Conservation (phyloP, 2,888 invertebrate genomes). For the Lamproptera curius region DNA sequence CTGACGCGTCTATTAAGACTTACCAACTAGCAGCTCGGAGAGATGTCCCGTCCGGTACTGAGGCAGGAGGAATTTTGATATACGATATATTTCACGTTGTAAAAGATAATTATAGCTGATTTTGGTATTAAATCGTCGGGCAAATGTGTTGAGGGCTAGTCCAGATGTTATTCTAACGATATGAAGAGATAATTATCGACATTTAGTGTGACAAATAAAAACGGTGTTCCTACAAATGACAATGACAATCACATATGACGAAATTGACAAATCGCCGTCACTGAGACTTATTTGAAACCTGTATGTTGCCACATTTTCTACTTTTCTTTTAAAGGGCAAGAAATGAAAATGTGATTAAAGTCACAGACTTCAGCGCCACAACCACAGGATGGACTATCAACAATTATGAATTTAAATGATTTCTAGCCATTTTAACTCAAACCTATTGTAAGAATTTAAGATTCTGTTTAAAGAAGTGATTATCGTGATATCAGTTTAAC, state of each 20-base stretch:
- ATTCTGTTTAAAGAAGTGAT: too few relatives aligned
- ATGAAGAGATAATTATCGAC: conserved; percentile 13
- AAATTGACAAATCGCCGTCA: conserved; percentile 10
- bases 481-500: too few relatives aligned
- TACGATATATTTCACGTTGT: conserved; percentile 21
- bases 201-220: conserved; percentile 16
- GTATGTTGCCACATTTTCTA: too few relatives aligned
- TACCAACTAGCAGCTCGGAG: conserved; percentile 64
- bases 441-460: too few relatives aligned
- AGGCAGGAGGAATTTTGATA: conserved; percentile 66
- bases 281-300: too few relatives aligned
- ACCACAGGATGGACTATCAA: too few relatives aligned
- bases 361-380: too few relatives aligned
- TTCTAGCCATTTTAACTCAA: too few relatives aligned
- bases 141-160: neutral
- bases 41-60: conserved; percentile 49
- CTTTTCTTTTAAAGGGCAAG: too few relatives aligned
- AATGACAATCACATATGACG: conserved; percentile 20
- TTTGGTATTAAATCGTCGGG: conserved; percentile 1
- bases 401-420: too few relatives aligned
- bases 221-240: conserved; percentile 18
- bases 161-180: conserved; percentile 7
- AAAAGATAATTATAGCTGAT: conserved; percentile 7
- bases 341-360: too few relatives aligned
- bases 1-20: conserved; percentile 21